Evolutionary conservation across 2,113 vertebrate genomes (phyloP), one percentile per base, ranked within the genome.

Genomic region (Cygnus atratus): DNA sequence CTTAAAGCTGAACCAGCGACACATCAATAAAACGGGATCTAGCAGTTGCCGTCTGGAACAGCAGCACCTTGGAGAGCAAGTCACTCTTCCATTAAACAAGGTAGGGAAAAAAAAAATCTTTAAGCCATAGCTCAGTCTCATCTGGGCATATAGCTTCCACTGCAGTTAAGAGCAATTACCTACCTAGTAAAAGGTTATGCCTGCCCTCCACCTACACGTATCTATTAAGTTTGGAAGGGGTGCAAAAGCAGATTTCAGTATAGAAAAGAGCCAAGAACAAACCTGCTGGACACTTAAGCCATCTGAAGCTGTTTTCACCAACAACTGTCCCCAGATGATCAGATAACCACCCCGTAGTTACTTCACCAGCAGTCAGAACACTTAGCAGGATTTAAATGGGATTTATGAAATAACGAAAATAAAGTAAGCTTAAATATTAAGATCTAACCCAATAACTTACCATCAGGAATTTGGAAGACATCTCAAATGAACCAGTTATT

Each of bases 1-100:
- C 17, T 59, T 65, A 65, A 55, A 87, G 3, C 18, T 58, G 31
- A 81, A 46, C 33, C 15, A 14, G 5, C 11, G 31, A 63, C 33
- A 87, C 6, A n/a, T 26, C 58, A 92, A 20, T 91, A 87, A 71
- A 84, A 54, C 7, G 29, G 9, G 26, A 57, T 39, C 9, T 20
- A 75, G 17, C 5, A 46, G 31, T 7, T 31, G 18, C n/a, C 59
- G 22, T 50, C 12, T 20, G 20, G 29, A 72, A 57, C 37, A 87
- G 28, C 58, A 92, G 82, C 85, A 88, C 54, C 75, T 90, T 86
- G 85, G 85, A 91, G 55, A 92, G 85, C 62, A 96, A 85, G 82
- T 48, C 20, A 57, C 18, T 15, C 75, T 79, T 20, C 48, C 85
- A 87, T 25, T 18, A 87, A 89, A 82, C 4, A 13, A 68, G 48